Base-by-base conservation (phyloP, 1,140 invertebrate species). In the Acromyrmex echinatior region DNA sequence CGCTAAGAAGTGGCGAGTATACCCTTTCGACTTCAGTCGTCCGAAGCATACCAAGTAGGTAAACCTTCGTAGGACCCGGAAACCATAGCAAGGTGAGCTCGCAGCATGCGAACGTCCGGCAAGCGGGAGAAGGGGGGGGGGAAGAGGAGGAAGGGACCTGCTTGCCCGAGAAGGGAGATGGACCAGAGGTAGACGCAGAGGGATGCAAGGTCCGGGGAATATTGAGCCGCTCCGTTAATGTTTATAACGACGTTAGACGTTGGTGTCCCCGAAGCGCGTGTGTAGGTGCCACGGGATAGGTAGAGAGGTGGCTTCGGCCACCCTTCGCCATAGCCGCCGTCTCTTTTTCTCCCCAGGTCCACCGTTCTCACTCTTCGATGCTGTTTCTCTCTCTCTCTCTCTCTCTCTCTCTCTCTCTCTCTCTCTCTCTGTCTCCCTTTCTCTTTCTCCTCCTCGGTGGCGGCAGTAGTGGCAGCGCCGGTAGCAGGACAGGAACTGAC, bases 151-250 rank as follows among this genome's bases (percentile, higher is more conserved):
- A 80, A 82, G 79, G 66, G 77, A 87, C 87, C 90, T 88, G 91
- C 87, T 76, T 90, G 93, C 91, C 92, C 94, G 94, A 93, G 93
- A 93, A 92, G 91, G 92, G 92, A 93, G 90, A 91, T 91, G 88
- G 89, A 93, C 91, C 90, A 87, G 91, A 92, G 92, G 87, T 90
- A 85, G 90, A 90, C 82, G 63, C 79, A 90, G 86, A 77, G 88
- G 87, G 88, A 90, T 87, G 89, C 88, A 90, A 93, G 92, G 91
- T 92, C 94, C 92, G 92, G 92, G 92, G 93, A 95, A 94, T 95
- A 95, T 95, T 94, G 94, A 95, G 94, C 94, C 92, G 94, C 91
- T 93, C 94, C 92, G 93, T 95, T 95, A 95, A 95, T 95, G 93
- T 95, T 95, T 94, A 94, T 95, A 95, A 95, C 94, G 93, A 95